Percentiles rank a stretch among this genome's conserved stretches.
Evolutionary conservation across 2,888 invertebrate species (phyloP).

Genomic region (Eupithecia exiguata): DNA sequence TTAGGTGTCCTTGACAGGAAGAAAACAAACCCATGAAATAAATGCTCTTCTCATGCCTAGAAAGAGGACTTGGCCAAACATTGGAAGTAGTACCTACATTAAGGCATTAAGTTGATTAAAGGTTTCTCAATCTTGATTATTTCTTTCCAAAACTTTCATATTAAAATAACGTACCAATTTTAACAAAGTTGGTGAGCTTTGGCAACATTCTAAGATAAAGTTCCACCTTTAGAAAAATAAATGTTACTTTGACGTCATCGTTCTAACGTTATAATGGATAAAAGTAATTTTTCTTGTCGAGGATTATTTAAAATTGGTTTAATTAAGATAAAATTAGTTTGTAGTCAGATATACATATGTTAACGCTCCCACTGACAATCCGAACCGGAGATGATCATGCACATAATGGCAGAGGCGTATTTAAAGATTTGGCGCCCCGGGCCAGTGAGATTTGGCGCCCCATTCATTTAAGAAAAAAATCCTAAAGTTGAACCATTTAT

Average conservation of each 20-base stretch:
- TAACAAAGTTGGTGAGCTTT: neutral
- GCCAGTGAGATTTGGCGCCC: no score
- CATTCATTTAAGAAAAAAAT: no score
- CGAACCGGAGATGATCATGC: neutral
- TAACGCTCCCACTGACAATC: neutral
- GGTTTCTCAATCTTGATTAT: neutral
- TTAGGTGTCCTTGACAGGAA: slow-evolving; percentile 8
- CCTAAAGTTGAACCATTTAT: no score
- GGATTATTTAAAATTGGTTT: neutral
- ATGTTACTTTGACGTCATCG: neutral
- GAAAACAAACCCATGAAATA: slow-evolving; percentile 29
- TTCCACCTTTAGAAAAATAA: neutral
- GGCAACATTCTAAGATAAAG: neutral
- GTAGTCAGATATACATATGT: neutral
- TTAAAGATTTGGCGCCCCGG: no score
- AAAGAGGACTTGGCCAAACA: neutral
- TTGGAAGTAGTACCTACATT: neutral
- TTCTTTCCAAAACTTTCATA: neutral
- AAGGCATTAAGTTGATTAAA: neutral
- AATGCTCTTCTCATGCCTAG: slow-evolving; percentile 16
- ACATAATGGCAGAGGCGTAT: no score
- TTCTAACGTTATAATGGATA: neutral
- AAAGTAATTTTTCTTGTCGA: neutral
- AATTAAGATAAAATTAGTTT: neutral
- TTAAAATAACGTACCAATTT: neutral